A percentile compares a stretch with the other conserved stretches of the same genome.
Evolutionary conservation across 2,888 invertebrate species (phyloP).

Genomic region (Saturnia japonica): DNA sequence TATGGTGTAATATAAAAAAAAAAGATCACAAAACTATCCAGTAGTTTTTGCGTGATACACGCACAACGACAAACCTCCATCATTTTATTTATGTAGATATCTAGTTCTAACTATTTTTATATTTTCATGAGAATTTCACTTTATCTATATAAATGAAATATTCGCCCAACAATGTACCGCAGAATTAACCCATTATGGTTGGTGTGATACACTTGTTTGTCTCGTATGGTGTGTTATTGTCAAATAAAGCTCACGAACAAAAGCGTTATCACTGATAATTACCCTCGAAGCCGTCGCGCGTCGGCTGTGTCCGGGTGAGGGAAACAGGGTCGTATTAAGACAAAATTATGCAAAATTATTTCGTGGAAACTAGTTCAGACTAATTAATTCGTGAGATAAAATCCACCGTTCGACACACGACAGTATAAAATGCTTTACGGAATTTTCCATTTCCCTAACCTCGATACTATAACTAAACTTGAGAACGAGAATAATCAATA

Average conservation of each 20-base stretch:
- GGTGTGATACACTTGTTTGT: constrained; percentile 5
- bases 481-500: no score
- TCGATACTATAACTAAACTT: neutral
- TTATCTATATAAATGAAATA: no score
- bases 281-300: neutral
- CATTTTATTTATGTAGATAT: no score
- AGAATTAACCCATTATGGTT: constrained; percentile 9
- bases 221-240: constrained; percentile 16
- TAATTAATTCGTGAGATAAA: neutral
- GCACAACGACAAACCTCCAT: no score
- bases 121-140: no score
- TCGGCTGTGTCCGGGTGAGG: neutral
- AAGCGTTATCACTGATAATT: constrained; percentile 20
- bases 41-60: no score
- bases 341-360: neutral
- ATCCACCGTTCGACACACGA: neutral
- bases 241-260: constrained; percentile 13
- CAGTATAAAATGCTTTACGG: neutral
- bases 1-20: no score
- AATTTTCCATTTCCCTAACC: neutral
- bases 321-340: neutral
- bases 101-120: no score
- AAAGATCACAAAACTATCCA: no score
- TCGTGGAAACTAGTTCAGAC: neutral
- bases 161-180: constrained; percentile 7